Evolutionary conservation across 2,113 vertebrate genomes (phyloP), one percentile per base, ranked within the genome.

Genomic region (Formicarius rufipectus): DNA sequence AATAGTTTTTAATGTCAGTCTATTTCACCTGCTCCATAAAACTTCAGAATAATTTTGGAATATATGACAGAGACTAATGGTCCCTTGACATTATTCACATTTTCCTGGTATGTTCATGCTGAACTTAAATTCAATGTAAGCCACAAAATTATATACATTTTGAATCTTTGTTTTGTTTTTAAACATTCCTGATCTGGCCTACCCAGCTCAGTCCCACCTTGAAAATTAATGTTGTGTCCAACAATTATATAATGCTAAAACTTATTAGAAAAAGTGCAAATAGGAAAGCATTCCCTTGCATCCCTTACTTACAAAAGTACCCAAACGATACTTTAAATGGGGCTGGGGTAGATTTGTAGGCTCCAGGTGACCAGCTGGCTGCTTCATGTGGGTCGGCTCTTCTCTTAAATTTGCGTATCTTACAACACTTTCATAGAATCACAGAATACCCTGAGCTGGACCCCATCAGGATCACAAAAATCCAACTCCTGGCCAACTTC

Each of bases 31-130:
- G 19, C 17, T 64, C 28, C 78, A 82, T 63, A 62, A 84, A 73
- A 12, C 40, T 64, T 64, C 37, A 56, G 30, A 33, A 37, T 40
- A 64, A 56, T 69, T 66, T 31, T 63, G 68, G 12, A 79, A 27
- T 40, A 39, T 0, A 47, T 0, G 0, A 50, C 5, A 5, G 17
- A 84, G 21, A 52, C 0, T 0, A 16, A n/a, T 73, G 10, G 31
- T 71, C 8, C n/a, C 18, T 5, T 47, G 19, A 33, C 20, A 23
- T 30, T 45, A 49, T 62, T 64, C 58, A 42, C 6, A 71, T 37
- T 94, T 83, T 72, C 58, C 24, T 30, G 42, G 3, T 37, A 66
- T 6, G 3, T 49, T 58, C 1, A 1, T 35, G 16, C 39, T 74
- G 44, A 90, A 53, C 6, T 58, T 72, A 18, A 12, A 62, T 47